phyloP scores from a whole-genome alignment of 35 echinoderm and acorn worm species.

The Patiria miniata region DNA sequence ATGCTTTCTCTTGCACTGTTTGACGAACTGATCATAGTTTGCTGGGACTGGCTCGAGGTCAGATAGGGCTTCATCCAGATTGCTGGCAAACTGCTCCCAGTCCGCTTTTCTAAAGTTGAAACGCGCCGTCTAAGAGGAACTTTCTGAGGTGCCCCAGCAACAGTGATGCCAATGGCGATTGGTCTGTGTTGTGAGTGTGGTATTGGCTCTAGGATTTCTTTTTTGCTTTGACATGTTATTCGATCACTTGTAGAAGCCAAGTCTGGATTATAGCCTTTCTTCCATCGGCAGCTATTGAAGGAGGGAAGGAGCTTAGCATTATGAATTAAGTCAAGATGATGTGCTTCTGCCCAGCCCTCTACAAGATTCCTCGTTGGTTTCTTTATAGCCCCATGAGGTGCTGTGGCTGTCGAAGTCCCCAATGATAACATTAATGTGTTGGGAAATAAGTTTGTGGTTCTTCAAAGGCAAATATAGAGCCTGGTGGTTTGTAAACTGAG shows the following conservation, averaged over 20 bases:
- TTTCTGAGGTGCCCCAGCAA: conserved; percentile 35
- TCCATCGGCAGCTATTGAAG: conserved; percentile 53
- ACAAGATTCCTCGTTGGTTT: conserved; percentile 9
- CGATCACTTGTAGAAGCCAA: conserved; percentile 22
- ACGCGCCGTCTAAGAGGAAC: conserved; percentile 28
- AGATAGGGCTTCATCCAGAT: conserved; percentile 37
- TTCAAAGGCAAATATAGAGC: too few relatives aligned
- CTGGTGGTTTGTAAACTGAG: conserved; percentile 51
- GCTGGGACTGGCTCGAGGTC: conserved; percentile 7
- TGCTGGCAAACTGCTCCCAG: conserved; percentile 19
- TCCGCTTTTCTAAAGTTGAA: conserved; percentile 29
- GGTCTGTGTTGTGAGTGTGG: conserved; percentile 35
- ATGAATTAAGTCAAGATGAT: conserved; percentile 50
- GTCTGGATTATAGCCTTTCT: conserved; percentile 41
- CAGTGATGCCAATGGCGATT: conserved; percentile 27
- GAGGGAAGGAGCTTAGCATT: conserved; percentile 58
- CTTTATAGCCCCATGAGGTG: not conserved
- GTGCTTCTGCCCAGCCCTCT: conserved; percentile 40
- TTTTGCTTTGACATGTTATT: not conserved
- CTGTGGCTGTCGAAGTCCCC: conserved; percentile 49
- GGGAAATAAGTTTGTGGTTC: conserved; percentile 8
- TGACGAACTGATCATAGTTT: not conserved
- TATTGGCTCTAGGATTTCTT: not conserved
- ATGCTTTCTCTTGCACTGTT: not conserved
- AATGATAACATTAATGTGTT: conserved; percentile 44